Evolutionary conservation across 1,140 invertebrate genomes (phyloP), one percentile per base, ranked within the genome.

Genomic region (Drosophila sp.): DNA sequence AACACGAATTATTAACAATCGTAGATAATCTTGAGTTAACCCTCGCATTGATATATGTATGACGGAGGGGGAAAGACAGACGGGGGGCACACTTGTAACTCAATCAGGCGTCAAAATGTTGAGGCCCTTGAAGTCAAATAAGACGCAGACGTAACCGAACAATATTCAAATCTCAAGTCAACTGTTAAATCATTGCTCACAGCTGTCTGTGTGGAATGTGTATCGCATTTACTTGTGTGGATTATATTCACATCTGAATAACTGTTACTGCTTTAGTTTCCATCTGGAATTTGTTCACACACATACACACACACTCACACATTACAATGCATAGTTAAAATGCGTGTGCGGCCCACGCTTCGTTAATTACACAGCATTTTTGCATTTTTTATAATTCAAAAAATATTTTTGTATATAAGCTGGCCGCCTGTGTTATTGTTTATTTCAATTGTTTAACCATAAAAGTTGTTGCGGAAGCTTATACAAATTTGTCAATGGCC

Each of bases 21-120:
- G 18, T 16, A 13, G 8, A 16, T 9, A 48, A 4, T 13, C 18
- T 48, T 4, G 9, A 40, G 38, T 58, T 66, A 72, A 36, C 69
- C 62, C 62, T 66, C 62, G 53, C 16, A 18, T 21, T 43, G 14
- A 36, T 3, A n/a, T 8, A 67, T 21, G 43, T 45, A 41, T 64
- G 21, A 21, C 21, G 5, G 18, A 14, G 56, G 36, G 36, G 36
- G 45, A 27, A 9, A 25, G 14, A 29, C 25, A 13, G n/a, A 29
- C 13, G 36, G 34, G 34, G 43, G 2, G 27, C 40, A 69, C 70
- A 51, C 62, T 87, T 78, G 83, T 89, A 87, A 87, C 83, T 89
- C 79, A 87, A 87, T 89, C 83, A 89, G 83, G 83, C 83, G 80
- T 89, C 83, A 79, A 89, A 77, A 76, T 80, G 62, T 74, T 70